Base-by-base conservation (phyloP, 2,888 invertebrate species). In the Cephus pulcher region DNA sequence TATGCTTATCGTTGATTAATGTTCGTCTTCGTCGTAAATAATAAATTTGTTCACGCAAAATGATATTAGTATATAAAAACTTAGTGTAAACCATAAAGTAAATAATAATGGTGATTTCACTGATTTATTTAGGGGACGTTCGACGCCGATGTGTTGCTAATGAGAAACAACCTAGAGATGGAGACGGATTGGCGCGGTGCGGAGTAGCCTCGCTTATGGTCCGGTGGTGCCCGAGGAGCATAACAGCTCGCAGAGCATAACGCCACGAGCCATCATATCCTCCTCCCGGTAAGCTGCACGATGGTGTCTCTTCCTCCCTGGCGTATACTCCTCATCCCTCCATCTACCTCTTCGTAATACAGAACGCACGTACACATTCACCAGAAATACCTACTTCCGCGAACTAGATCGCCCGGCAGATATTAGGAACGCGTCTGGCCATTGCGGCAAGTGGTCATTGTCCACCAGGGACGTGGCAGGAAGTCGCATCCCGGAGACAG, bases 251-350 rank as follows among this genome's bases (percentile, higher is more conserved):
- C 90, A 89, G 89, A 90, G 89, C 90, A 90, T 90, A 90, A 90
- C 90, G 90, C 90, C 90, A 90, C 90, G 90, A 90, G 90, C 90
- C 90, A 90, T 90, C 90, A 89, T 90, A 90, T 90, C 90, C 89
- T 90, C 89, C 89, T 90, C 89, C 89, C 87, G 88, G 88, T 88
- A 88, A 88, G 83, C 84, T 56, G 56, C 56, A 56, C 56, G 23
- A 56, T 56, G 56, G 56, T 56, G 40, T 56, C 82, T 79, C 80
- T 78, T 71, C 78, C 76, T 78, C 75, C 80, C 82, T 71, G 79
- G 77, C 77, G 83, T 82, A 56, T 83, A 84, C 81, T 78, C 82
- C 81, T 81, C 79, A 70, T 79, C 79, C 77, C 73, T 78, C 79
- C 81, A n/a, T 73, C 56, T 23, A 34, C 75, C 56, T 75, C 80